Base-by-base conservation (phyloP, 2,888 invertebrate species). In the Drepana falcataria region DNA sequence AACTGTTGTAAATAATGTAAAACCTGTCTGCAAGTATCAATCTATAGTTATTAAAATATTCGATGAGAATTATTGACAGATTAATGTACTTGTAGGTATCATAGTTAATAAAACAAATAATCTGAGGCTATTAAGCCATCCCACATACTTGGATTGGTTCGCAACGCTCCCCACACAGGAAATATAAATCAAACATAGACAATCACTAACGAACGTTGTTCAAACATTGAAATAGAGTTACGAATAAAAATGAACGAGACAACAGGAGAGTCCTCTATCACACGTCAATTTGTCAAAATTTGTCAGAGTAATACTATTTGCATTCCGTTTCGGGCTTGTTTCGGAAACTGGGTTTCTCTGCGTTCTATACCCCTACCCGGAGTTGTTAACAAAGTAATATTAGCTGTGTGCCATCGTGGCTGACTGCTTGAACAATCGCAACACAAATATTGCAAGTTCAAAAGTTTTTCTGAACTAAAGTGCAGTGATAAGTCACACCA, bases 171-270 rank as follows among this genome's bases (percentile, higher is more conserved):
- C 81, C 77, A 82, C 80, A 69, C 76, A 58, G 60, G 63, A 61
- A 71, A 69, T 66, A 81, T 81, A 83, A 83, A 85, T 84, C 84
- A 85, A 87, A 79, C 73, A 77, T 75, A 79, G 77, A 80, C 81
- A 80, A 77, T 81, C 82, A 75, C 85, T 90, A 89, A 88, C 90
- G 87, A 87, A 87, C 83, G 73, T 66, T 74, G 80, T 77, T 77
- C 82, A 83, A 86, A 84, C 76, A 81, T 66, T 74, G 77, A 73
- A 83, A 85, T 81, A 73, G 77, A 82, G 77, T 85, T 81, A 75
- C 69, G 71, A 77, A 84, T 80, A 85, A 87, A 86, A 87, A 82
- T 71, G 75, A 70, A 76, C 69, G 73, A 79, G 84, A 81, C 83
- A 83, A 85, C 77, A 70, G 60, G 63, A 60, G 65, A 66, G 64